These are phyloP conservation scores for Coranthus polyacanthus DNA, from an alignment of 2,797 vertebrate genomes.

Conservation along the genomic window DNA sequence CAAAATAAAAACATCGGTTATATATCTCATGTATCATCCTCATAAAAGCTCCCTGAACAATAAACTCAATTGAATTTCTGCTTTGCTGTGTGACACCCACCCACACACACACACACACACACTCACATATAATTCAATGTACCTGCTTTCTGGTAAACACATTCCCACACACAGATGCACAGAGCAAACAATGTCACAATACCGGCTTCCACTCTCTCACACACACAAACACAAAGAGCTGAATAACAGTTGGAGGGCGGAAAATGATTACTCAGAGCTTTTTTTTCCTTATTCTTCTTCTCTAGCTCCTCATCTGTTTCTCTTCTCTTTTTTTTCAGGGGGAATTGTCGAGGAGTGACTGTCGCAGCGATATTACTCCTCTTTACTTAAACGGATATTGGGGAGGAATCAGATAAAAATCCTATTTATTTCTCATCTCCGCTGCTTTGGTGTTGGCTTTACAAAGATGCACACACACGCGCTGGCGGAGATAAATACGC, in stretches of 20 bases:
- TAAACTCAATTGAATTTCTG: conserved; percentile 42
- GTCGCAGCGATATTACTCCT: conserved; percentile 40
- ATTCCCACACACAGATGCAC: neutral
- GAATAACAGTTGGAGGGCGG: conserved; percentile 38
- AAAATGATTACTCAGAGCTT: conserved; percentile 66
- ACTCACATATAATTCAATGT: neutral
- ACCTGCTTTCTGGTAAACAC: conserved; percentile 3
- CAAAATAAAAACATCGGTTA: conserved; percentile 12
- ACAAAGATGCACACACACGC: neutral
- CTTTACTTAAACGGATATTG: conserved; percentile 59
- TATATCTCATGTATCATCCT: conserved; percentile 30
- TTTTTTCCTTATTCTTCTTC: no score
- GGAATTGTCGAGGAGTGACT: conserved; percentile 7
- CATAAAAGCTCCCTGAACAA: conserved; percentile 48
- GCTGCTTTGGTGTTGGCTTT: conserved; percentile 28
- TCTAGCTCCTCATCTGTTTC: conserved; percentile 39
- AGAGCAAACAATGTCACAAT: conserved; percentile 9
- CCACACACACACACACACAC: conserved; percentile 18
- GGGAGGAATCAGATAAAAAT: conserved; percentile 69
- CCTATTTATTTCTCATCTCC: conserved; percentile 72
- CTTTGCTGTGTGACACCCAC: conserved; percentile 1
- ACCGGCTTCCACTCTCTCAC: neutral
- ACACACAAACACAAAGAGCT: conserved; percentile 9
- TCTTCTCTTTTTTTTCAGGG: conserved; percentile 13
- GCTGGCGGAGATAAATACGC: neutral